Conservation (phyloP, 2,797 vertebrate species). For the Melanotaenia trifasciata region DNA sequence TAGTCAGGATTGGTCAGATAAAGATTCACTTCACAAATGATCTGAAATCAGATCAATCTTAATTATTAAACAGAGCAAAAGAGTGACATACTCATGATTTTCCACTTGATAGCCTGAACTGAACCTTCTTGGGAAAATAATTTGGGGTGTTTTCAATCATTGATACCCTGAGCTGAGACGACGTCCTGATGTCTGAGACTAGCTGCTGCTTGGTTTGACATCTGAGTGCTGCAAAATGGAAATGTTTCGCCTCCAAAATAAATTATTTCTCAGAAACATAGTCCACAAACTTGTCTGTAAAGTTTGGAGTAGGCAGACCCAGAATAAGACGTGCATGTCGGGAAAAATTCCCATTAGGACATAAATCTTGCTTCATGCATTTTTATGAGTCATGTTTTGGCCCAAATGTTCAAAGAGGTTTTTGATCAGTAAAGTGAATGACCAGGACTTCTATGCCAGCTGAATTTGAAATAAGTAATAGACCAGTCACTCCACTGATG, state of each 20-base stretch:
- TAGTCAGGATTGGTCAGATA: background rate
- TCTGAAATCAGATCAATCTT: background rate
- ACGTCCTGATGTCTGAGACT: conserved; percentile 12
- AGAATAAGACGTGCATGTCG: conserved; percentile 18
- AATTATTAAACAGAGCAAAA: background rate
- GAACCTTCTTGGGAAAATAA: background rate
- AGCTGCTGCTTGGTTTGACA: conserved; percentile 30
- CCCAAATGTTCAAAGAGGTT: conserved; percentile 3
- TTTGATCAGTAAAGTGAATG: background rate
- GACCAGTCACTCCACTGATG: background rate
- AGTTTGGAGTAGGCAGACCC: conserved; percentile 9
- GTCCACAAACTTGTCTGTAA: background rate
- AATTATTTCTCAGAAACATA: conserved; percentile 55
- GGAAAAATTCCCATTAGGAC: conserved; percentile 7
- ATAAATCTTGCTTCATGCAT: conserved; percentile 3
- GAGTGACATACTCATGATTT: background rate
- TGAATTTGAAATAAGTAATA: background rate
- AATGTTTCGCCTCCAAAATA: conserved; percentile 39
- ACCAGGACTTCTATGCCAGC: background rate
- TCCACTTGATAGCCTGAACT: background rate
- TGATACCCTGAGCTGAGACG: conserved; percentile 20
- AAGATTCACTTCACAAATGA: background rate
- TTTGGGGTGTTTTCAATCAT: conserved; percentile 37
- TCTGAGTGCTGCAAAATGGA: conserved; percentile 57
- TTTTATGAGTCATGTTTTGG: conserved; percentile 8